Conservation (phyloP, 2,888 invertebrate genomes). For the Drosophila mettleri region DNA sequence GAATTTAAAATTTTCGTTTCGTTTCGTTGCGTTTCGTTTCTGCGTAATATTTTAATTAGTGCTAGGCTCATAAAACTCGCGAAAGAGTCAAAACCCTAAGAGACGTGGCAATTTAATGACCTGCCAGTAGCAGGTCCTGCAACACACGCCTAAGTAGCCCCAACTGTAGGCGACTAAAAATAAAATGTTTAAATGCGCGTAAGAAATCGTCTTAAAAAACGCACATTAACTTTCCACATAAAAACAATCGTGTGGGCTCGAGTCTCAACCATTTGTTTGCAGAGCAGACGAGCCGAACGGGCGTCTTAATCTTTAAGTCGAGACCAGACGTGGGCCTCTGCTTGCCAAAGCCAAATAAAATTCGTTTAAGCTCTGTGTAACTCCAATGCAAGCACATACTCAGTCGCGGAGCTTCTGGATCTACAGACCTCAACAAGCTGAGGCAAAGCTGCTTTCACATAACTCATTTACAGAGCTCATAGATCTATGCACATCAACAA, state of each 20-base stretch:
- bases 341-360: background rate
- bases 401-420: background rate
- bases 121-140: conserved; percentile 67
- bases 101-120: conserved; percentile 61
- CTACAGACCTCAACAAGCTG: background rate
- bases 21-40: conserved; percentile 50
- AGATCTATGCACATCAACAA: background rate
- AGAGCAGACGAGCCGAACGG: conserved; percentile 30
- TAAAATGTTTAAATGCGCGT: conserved; percentile 66
- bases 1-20: conserved; percentile 43
- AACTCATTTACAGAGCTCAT: background rate
- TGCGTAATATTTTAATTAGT: conserved; percentile 70
- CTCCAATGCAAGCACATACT: background rate
- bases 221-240: conserved; percentile 65
- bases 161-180: conserved; percentile 20
- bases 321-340: background rate
- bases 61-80: conserved; percentile 41
- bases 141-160: conserved; percentile 7
- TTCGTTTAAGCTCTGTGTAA: background rate
- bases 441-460: background rate
- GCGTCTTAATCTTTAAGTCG: background rate
- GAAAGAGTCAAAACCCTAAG: conserved; percentile 37
- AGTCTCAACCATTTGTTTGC: conserved; percentile 26
- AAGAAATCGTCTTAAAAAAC: conserved; percentile 69
- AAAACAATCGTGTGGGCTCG: conserved; percentile 48